A percentile compares a stretch with the other conserved stretches of the same genome.
phyloP scores from a whole-genome alignment of 37 sponge, comb jelly and placozoan species.

The Agelas oroides region DNA sequence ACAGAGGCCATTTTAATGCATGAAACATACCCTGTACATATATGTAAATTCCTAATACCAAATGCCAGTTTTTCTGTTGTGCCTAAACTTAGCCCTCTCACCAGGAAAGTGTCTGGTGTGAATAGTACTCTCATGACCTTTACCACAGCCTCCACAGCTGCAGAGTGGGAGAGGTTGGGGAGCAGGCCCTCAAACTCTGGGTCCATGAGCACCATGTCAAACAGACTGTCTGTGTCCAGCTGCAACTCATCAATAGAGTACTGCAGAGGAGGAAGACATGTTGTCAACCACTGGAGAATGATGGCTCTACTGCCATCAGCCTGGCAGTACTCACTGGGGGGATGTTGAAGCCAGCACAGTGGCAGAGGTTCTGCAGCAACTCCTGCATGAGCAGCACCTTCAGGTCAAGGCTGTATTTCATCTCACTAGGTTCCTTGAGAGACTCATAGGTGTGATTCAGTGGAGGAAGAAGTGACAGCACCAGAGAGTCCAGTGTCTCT shows the following conservation, averaged over 20 bases:
- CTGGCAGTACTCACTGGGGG: constrained; percentile 34
- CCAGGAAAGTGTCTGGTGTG: too few species aligned
- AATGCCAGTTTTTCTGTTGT: too few species aligned
- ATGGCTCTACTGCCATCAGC: background rate
- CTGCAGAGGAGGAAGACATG: background rate
- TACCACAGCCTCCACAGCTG: constrained; percentile 33
- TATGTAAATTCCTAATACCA: too few species aligned
- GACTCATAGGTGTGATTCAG: constrained; percentile 17
- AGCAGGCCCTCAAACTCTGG: constrained; percentile 48
- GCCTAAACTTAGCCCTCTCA: too few species aligned
- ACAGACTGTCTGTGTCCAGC: constrained; percentile 31
- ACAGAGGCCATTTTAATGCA: too few species aligned
- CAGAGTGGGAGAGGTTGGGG: constrained; percentile 19
- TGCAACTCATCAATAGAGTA: constrained; percentile 15
- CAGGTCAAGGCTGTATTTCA: background rate
- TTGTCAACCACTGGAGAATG: background rate
- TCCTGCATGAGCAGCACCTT: constrained; percentile 36
- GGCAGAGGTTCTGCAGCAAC: constrained; percentile 37
- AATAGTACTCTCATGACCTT: constrained; percentile 33
- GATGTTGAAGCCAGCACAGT: constrained; percentile 47
- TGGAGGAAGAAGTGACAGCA: constrained; percentile 77
- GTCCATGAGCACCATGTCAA: constrained; percentile 26
- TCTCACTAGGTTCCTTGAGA: constrained; percentile 18
- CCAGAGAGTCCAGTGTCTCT: constrained; percentile 86
- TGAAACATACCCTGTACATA: too few species aligned